Conservation (phyloP, 2,113 vertebrate genomes). For the Phalacrocorax carbo region DNA sequence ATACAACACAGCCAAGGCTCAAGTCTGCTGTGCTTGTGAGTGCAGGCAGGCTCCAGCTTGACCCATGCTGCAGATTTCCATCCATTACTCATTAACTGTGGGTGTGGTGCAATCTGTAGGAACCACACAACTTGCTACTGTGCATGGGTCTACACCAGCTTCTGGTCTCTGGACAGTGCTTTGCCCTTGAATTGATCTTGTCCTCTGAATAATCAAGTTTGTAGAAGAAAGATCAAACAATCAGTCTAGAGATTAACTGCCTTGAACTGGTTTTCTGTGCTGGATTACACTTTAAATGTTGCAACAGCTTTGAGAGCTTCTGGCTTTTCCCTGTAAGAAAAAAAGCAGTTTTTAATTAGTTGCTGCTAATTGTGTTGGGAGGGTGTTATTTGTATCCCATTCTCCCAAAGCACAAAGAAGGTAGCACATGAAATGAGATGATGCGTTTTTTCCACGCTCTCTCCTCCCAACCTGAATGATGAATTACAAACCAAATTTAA, state of each 20-base stretch:
- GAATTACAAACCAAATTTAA: not conserved
- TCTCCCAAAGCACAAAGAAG: not conserved
- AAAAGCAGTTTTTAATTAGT: not conserved
- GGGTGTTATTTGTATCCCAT: not conserved
- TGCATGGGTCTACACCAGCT: fast-evolving
- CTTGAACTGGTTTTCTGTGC: not conserved
- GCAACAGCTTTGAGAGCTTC: not conserved
- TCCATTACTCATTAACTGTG: not conserved
- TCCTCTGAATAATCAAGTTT: not conserved
- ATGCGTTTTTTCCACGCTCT: not conserved
- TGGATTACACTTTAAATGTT: not conserved
- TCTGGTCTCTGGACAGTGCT: not conserved
- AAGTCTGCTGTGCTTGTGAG: not conserved
- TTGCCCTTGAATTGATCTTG: not conserved
- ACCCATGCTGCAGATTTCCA: not conserved
- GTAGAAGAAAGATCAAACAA: not conserved
- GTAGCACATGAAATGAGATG: not conserved
- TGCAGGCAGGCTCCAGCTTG: not conserved
- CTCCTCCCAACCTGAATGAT: not conserved
- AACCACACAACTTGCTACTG: not conserved
- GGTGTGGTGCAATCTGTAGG: not conserved
- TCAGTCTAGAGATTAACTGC: not conserved
- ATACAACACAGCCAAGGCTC: not conserved
- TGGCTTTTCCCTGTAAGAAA: not conserved
- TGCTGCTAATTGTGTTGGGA: not conserved